Conservation (phyloP, 2,888 invertebrate genomes). For the Argyra leucocephala region DNA sequence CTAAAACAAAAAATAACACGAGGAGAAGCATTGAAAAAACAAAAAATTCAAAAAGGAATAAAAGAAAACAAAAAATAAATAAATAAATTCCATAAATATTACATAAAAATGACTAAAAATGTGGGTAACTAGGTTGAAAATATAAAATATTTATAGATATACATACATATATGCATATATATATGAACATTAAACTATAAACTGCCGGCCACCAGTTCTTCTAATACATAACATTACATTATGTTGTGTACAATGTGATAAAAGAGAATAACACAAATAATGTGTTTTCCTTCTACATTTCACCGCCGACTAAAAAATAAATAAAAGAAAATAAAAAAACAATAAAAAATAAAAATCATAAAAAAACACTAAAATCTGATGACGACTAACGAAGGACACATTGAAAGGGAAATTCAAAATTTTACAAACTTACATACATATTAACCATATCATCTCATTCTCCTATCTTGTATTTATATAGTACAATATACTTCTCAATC, state of each 20-base stretch:
- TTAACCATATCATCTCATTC: too few relatives aligned
- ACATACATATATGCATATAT: background rate
- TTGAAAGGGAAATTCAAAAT: background rate
- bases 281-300: background rate
- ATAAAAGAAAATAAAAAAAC: background rate
- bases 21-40: background rate
- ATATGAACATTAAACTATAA: background rate
- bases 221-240: background rate
- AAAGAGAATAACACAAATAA: background rate
- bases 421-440: too few relatives aligned
- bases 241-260: background rate
- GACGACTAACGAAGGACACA: background rate
- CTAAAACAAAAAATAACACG: background rate
- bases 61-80: background rate
- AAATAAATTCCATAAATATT: background rate
- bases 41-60: background rate
- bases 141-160: background rate
- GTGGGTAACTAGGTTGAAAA: slow-evolving; percentile 6
- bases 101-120: background rate
- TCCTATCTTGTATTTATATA: too few relatives aligned
- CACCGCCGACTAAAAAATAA: background rate
- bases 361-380: background rate
- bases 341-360: background rate
- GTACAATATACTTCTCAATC: too few relatives aligned
- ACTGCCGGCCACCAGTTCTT: too few relatives aligned